A percentile compares a stretch with the other conserved stretches of the same genome.
Evolutionary conservation across 1,140 invertebrate genomes (phyloP).

Genomic region (Ridgeia piscesae): DNA sequence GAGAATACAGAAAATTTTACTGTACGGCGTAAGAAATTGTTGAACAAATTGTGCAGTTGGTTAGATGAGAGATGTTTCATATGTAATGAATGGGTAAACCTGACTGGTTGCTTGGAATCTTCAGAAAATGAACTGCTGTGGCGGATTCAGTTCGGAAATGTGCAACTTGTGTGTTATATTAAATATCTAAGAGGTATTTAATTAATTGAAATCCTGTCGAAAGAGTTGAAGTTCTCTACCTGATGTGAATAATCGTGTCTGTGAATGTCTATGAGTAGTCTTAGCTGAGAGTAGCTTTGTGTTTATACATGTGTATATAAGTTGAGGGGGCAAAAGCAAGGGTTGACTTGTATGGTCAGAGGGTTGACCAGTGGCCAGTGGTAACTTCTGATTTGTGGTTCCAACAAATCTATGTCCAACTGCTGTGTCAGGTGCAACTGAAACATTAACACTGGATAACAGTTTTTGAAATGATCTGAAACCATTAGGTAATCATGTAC

Average conservation of each 20-base stretch:
- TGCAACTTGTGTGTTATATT: not conserved
- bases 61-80: not conserved
- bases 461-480: not conserved
- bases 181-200: not conserved
- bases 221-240: not conserved
- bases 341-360: not conserved
- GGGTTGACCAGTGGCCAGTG: not conserved
- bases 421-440: not conserved
- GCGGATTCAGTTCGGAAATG: not conserved
- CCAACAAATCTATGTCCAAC: not conserved
- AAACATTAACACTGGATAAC: not conserved
- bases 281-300: not conserved
- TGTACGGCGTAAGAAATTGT: not conserved
- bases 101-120: not conserved
- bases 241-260: slow-evolving; percentile 5
- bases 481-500: not conserved
- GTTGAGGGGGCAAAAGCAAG: not conserved
- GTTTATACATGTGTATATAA: not conserved
- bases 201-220: not conserved
- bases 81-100: not conserved
- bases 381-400: not conserved
- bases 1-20: not conserved
- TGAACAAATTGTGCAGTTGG: not conserved
- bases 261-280: not conserved
- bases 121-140: not conserved